Evolutionary conservation across 2,797 vertebrate genomes (phyloP), one percentile per base, ranked within the genome.

Genomic region (Graptemys geographica): DNA sequence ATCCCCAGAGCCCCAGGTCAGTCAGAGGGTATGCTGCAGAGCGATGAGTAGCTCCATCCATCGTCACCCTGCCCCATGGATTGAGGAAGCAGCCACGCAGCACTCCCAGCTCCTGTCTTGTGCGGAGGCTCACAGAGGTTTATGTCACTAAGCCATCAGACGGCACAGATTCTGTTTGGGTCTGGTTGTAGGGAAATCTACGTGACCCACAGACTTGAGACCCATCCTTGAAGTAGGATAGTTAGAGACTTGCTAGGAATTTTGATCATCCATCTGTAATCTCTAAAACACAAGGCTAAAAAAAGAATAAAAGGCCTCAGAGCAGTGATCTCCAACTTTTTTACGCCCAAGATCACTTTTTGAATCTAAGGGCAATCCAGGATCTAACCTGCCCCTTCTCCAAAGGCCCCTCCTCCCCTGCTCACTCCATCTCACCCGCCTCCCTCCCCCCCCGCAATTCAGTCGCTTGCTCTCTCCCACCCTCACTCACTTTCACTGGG

Each of bases 81-180:
- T 41, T 79, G 81, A 78, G 65, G 0, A 37, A 10, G 88, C 16
- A 57, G 37, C 4, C 41, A 11, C 6, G 59, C 11, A 13, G 11
- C 7, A 18, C 27, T 51, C 31, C 41, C 11, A 69, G 81, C 74
- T 62, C 37, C 16, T 0, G 47, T 16, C 76, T 80, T 2, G 8
- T 80, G 37, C 69, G 74, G 59, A n/a, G 41, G 1, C 57, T 51
- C 53, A 0, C 62, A 31, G 0, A 21, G 55, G 28, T 15, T 3
- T 53, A 7, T 80, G 59, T 69, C 53, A 23, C 49, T 76, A 33
- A 79, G n/a, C 31, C 53, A 82, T 55, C 59, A 41, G 33, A 83
- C 56, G 37, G 56, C 13, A 8, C 53, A 33, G 78, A 15, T 2
- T 0, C 3, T n/a, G 49, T 74, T 72, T 11, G 8, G 52, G 1